Base-by-base conservation (phyloP, 2,113 vertebrate species). In the Arizona elegans region DNA sequence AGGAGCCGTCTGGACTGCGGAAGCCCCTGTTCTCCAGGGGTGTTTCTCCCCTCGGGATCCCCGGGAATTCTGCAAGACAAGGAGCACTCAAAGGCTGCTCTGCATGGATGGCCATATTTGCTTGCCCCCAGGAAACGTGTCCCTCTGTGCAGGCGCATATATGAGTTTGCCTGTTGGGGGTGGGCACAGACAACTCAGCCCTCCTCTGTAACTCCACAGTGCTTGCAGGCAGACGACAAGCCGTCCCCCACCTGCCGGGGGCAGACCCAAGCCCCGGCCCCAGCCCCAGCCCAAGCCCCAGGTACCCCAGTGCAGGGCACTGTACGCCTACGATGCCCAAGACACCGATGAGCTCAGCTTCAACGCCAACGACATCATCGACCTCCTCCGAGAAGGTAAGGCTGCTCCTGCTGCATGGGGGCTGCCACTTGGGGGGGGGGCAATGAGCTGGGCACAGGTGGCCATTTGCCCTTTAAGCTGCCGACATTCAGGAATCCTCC, bases 281-380 rank as follows among this genome's bases (percentile, higher is more conserved):
- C 99, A 99, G 86, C 99, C 99, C 54, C 99, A 99, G 94, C 99
- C 99, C 17, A 99, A 99, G 97, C 99, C 99, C 47, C 98, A 99
- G 96, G 98, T 99, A 87, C 99, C 99, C 0, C 99, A 99, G 97
- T 99, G 99, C 97, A 98, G 98, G 93, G 99, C 99, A 1, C 96
- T 99, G 92, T 99, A 99, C 0, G 99, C 99, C 54, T 99, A 99
- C 0, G 99, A 99, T 0, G 99, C 99, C 95, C 99, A 99, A 97
- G 99, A 99, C 98, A 99, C 99, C 0, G 99, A 99, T 0, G 99
- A 99, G 97, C 99, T 99, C 89, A 99, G 99, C 97, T 99, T 99
- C 96, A 99, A 99, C 0, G 98, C 99, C 91, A 98, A 98, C 0
- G 99, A 99, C 0, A 0, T 99, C n/a, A 99, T 99, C 0, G 99